A percentile compares a stretch with the other conserved stretches of the same genome.
phyloP scores from a whole-genome alignment of 2,888 invertebrate genomes.

The Dasypolia templi region DNA sequence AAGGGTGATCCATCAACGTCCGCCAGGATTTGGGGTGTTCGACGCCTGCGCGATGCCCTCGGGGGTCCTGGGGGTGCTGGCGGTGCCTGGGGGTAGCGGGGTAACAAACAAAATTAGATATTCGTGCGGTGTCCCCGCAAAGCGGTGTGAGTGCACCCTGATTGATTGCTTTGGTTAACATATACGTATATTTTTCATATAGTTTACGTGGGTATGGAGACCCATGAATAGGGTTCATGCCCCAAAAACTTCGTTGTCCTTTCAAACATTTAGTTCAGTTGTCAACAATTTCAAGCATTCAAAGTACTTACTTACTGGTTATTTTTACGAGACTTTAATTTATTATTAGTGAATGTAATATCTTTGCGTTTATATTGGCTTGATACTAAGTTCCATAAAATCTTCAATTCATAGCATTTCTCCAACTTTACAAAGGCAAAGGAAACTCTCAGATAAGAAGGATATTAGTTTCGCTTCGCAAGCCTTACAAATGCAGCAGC shows the following conservation, averaged over 20 bases:
- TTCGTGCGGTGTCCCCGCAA: constrained; percentile 89
- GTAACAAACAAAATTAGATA: constrained; percentile 90
- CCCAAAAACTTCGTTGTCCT: constrained; percentile 27
- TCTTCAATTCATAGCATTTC: constrained; percentile 41
- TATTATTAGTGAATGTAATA: constrained; percentile 12
- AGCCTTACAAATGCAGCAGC: constrained; percentile 48
- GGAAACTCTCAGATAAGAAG: constrained; percentile 35
- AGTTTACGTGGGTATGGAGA: constrained; percentile 36
- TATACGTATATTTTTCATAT: constrained; percentile 64
- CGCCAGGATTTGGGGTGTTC: constrained; percentile 88
- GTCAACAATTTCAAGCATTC: neutral
- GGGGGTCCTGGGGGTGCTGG: constrained; percentile 63
- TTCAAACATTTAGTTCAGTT: constrained; percentile 6
- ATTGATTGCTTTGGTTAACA: constrained; percentile 84
- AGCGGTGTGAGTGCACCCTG: constrained; percentile 85
- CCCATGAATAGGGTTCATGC: constrained; percentile 36
- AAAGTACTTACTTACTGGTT: neutral
- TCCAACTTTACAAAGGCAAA: constrained; percentile 47
- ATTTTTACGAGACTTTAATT: constrained; percentile 4
- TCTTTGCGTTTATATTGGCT: constrained; percentile 16
- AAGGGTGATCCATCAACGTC: constrained; percentile 91
- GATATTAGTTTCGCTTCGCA: constrained; percentile 56
- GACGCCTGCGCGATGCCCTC: constrained; percentile 83
- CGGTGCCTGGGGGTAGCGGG: constrained; percentile 64
- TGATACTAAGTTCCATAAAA: constrained; percentile 33